Evolutionary conservation across 1,140 invertebrate species (phyloP).

Genomic region (Hypothenemus hampei): DNA sequence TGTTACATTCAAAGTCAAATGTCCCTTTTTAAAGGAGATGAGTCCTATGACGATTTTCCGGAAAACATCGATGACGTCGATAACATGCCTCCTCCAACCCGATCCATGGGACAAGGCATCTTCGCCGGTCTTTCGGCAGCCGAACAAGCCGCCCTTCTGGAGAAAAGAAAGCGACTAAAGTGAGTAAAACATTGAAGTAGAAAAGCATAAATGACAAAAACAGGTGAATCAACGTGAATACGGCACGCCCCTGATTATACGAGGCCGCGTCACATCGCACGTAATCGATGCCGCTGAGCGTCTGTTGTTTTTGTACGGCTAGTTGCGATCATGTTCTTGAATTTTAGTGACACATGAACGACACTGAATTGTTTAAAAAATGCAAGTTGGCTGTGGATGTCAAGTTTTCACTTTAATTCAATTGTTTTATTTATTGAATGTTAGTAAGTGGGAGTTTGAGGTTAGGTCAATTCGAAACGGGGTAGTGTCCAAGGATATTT

Average conservation of each 20-base stretch:
- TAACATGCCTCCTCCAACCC: constrained; percentile 33
- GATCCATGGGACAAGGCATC: constrained; percentile 37
- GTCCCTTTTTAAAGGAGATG: constrained; percentile 30
- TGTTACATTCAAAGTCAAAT: background rate
- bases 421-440: no score
- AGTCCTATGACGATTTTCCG: constrained; percentile 35
- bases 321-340: no score
- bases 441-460: no score
- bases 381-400: no score
- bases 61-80: constrained; percentile 29
- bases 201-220: background rate
- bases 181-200: constrained; percentile 29
- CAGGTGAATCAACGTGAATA: background rate
- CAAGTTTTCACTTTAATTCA: no score
- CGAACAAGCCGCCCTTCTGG: constrained; percentile 31
- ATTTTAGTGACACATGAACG: no score
- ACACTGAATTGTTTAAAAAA: no score
- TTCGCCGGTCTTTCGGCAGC: constrained; percentile 19
- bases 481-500: no score
- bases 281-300: background rate
- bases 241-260: constrained; percentile 3
- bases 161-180: constrained; percentile 38
- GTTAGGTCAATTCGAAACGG: no score
- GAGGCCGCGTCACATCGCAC: background rate
- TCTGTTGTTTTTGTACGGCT: no score